Evolutionary conservation across 2,113 vertebrate species (phyloP), one percentile per base, ranked within the genome.

Genomic region (Psittacus erithacus): DNA sequence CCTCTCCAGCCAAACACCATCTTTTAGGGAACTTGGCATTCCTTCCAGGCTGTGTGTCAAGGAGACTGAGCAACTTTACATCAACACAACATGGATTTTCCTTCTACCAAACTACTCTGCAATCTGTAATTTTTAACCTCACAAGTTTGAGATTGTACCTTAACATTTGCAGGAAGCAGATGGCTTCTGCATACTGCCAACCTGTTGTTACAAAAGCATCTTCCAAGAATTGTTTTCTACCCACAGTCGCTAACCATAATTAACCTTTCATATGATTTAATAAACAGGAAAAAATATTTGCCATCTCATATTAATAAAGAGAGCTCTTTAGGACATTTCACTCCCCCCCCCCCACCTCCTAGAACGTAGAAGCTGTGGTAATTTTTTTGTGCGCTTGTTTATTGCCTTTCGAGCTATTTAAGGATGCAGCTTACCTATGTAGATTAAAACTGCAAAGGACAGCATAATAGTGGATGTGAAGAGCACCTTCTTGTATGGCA

Each of bases 161-260:
- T 98, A 98, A 97, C 98, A 98, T 98, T 98, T 98, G 98, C 96
- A 93, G 92, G 97, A 98, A 98, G 97, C 98, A 98, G 98, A 98
- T 98, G 98, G 98, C 97, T 98, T 97, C 96, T 95, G 96, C 97
- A 98, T 90, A 95, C 97, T 98, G 97, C 97, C 98, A 98, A 98
- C 98, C 97, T 98, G 98, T 98, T 98, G 97, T 98, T 98, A 97
- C 94, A 97, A 97, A 98, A 98, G 97, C 96, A 93, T 98, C 97
- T 97, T 98, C 97, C 96, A 98, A 97, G 98, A 98, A 98, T 98
- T 98, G 97, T 98, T 98, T 98, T 97, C 97, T 95, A 97, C 84
- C 94, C 96, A 97, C 91, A 97, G 96, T 96, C 64, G 97, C 97
- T 97, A 98, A 97, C 96, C 96, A 96, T 98, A 98, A 98, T 98